Percentiles rank a stretch among this genome's conserved stretches.
phyloP scores from a whole-genome alignment of 2,888 invertebrate species.

The Pheosia tremula region DNA sequence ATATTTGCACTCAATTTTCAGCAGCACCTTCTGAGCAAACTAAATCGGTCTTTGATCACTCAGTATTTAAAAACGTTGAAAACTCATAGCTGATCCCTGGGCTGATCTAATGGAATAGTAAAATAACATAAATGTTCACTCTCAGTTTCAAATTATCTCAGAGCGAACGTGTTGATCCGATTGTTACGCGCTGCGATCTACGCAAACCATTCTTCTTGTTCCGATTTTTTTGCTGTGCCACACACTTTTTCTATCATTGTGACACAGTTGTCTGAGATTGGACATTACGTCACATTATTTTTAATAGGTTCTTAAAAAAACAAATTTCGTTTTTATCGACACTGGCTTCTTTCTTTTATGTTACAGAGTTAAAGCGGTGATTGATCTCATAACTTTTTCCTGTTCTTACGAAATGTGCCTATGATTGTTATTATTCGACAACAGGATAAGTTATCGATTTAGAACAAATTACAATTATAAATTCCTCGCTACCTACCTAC shows the following conservation, averaged over 20 bases:
- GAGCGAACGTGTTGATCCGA: background rate
- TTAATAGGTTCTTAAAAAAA: conserved; percentile 51
- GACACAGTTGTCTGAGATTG: conserved; percentile 68
- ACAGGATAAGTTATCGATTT: background rate
- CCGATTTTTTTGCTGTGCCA: conserved; percentile 23
- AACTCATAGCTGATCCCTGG: too few species aligned
- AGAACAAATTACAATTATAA: background rate
- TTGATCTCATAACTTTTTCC: conserved; percentile 43
- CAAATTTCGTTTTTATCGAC: conserved; percentile 40
- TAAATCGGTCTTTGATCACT: too few species aligned
- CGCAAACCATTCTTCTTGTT: conserved; percentile 17
- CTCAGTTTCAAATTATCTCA: background rate
- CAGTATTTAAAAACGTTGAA: too few species aligned
- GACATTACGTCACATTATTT: conserved; percentile 67
- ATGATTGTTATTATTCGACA: conserved; percentile 5
- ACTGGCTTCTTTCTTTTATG: conserved; percentile 43
- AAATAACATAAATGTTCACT: background rate
- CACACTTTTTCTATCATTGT: conserved; percentile 59
- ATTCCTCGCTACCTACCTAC: background rate
- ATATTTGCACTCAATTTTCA: too few species aligned
- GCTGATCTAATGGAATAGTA: background rate
- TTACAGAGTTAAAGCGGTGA: conserved; percentile 35
- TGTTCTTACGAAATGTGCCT: conserved; percentile 28
- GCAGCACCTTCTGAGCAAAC: too few species aligned
- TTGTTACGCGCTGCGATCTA: conserved; percentile 10